These are phyloP conservation scores for Channa maculata DNA, from an alignment of 2,113 vertebrate species.

Conservation along the genomic window DNA sequence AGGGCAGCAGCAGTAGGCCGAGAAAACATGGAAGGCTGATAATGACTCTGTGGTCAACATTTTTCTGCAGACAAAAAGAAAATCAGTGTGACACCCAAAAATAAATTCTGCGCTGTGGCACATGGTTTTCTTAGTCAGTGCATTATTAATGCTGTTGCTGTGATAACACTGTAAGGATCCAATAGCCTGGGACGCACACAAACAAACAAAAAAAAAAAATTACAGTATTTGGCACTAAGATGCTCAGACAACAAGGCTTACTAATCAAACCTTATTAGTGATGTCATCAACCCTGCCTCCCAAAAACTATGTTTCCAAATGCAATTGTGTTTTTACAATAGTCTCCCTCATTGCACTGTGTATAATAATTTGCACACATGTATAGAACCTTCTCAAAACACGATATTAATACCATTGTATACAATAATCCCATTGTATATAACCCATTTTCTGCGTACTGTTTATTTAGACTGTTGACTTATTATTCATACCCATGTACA, in stretches of 20 bases:
- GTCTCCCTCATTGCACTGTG: no score
- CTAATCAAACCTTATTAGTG: conserved; percentile 1
- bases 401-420: no score
- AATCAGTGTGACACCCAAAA: conserved; percentile 39
- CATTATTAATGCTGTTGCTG: conserved; percentile 75
- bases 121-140: conserved; percentile 44
- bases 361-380: no score
- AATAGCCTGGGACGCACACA: conserved; percentile 6
- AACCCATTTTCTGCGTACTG: no score
- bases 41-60: conserved; percentile 3
- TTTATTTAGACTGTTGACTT: no score
- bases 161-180: conserved; percentile 58
- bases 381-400: no score
- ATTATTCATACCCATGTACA: no score
- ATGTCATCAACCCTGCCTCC: background rate
- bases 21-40: conserved; percentile 1
- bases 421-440: no score
- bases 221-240: conserved; percentile 11
- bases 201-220: conserved; percentile 13
- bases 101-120: conserved; percentile 53
- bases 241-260: conserved; percentile 5
- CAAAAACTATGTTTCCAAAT: no score
- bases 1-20: conserved; percentile 5
- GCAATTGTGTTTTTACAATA: no score
- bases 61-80: conserved; percentile 47